These are phyloP conservation scores for Nannobrachium achirus DNA, from an alignment of 2,113 vertebrate genomes.

Conservation along the genomic window DNA sequence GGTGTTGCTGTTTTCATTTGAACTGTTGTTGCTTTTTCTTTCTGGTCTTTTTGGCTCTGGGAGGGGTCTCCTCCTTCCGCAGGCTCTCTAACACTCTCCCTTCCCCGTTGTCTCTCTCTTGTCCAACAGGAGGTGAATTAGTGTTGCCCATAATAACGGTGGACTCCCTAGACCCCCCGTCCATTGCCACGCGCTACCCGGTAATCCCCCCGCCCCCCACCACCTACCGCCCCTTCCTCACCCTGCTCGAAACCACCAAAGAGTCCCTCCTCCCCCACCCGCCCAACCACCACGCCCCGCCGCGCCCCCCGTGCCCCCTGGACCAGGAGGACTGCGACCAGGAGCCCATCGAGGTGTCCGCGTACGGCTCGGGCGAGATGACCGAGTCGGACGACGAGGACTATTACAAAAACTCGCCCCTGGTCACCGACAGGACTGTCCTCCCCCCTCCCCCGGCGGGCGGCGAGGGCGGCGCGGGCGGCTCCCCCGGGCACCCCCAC, in stretches of 20 bases:
- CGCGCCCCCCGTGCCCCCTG: conserved; percentile 81
- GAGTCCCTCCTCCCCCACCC: conserved; percentile 83
- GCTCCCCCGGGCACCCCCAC: too few species aligned
- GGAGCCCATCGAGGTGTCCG: conserved; percentile 89
- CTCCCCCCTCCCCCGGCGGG: conserved; percentile 78
- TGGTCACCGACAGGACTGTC: conserved; percentile 90
- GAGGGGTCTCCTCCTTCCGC: conserved; percentile 33
- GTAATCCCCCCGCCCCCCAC: conserved; percentile 90
- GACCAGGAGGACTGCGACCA: conserved; percentile 90
- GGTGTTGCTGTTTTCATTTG: conserved; percentile 71
- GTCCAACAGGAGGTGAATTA: conserved; percentile 92
- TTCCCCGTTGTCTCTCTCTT: conserved; percentile 79
- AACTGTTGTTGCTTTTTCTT: conserved; percentile 48
- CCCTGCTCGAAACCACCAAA: conserved; percentile 87
- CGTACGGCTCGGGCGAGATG: conserved; percentile 92
- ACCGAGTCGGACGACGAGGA: conserved; percentile 93
- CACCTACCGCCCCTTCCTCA: conserved; percentile 88
- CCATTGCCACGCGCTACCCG: conserved; percentile 89
- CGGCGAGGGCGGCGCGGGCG: too few species aligned
- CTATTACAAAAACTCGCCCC: conserved; percentile 89
- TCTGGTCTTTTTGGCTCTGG: conserved; percentile 48
- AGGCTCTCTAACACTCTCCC: conserved; percentile 60
- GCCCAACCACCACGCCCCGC: conserved; percentile 57
- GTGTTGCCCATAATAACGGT: conserved; percentile 95
- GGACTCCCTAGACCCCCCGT: conserved; percentile 93